Evolutionary conservation across 2,888 invertebrate genomes (phyloP).

Genomic region (Chouioia cunea): DNA sequence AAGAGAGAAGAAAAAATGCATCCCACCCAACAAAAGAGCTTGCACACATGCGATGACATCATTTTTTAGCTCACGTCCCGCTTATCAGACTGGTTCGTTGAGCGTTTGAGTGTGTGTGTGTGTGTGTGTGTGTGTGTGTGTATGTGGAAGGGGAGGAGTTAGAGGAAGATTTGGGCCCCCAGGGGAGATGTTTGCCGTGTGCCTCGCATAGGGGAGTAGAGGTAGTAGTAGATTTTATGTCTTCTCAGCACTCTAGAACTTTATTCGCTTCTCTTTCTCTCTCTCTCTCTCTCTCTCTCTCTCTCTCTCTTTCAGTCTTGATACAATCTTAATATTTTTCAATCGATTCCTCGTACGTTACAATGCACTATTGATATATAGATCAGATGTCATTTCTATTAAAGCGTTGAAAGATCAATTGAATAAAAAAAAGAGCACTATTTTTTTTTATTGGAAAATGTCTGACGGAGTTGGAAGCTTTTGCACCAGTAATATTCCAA

Average conservation of each 20-base stretch:
- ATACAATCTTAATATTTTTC: too few species aligned
- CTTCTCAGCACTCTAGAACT: slow-evolving; percentile 15
- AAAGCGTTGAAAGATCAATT: too few species aligned
- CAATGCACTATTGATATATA: neutral
- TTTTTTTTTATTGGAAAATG: too few species aligned
- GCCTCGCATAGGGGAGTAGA: slow-evolving; percentile 21
- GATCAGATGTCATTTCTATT: too few species aligned
- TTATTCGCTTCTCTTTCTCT: neutral
- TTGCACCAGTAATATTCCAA: too few species aligned
- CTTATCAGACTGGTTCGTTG: neutral
- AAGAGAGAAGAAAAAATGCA: neutral
- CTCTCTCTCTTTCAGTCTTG: neutral
- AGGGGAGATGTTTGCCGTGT: slow-evolving; percentile 33
- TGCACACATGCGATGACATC: neutral
- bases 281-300: neutral
- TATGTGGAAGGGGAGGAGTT: too few species aligned
- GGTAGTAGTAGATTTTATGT: slow-evolving; percentile 39
- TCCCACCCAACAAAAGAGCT: neutral
- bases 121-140: too few species aligned
- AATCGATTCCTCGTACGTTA: neutral
- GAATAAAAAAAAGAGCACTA: too few species aligned
- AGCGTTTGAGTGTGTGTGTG: too few species aligned
- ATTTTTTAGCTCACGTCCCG: too few species aligned
- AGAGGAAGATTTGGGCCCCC: slow-evolving; percentile 4
- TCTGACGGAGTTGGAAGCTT: too few species aligned